phyloP scores from a whole-genome alignment of 2,797 vertebrate species.

The Rhodeus uyekii region DNA sequence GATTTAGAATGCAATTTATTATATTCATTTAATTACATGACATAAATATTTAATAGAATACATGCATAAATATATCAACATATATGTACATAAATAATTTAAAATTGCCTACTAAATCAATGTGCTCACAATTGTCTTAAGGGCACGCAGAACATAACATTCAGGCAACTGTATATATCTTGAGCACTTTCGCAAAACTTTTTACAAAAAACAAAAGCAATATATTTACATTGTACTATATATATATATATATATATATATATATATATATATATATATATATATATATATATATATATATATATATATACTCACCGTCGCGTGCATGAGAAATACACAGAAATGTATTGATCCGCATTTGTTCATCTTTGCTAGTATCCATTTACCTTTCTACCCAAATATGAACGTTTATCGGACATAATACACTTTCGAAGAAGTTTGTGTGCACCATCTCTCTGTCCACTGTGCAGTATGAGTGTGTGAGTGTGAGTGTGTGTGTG shows the following conservation, averaged over 20 bases:
- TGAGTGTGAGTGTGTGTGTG: too few relatives aligned
- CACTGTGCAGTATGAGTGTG: neutral
- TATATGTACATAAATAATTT: neutral
- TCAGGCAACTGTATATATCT: neutral
- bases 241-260: too few relatives aligned
- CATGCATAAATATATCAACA: neutral
- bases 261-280: too few relatives aligned
- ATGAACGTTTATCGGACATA: neutral
- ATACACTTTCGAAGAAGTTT: neutral
- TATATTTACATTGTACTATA: too few relatives aligned
- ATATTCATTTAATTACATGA: neutral
- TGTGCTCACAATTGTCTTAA: neutral
- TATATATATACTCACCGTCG: slow-evolving; percentile 76
- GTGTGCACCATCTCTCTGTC: slow-evolving; percentile 21
- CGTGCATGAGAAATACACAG: slow-evolving; percentile 51
- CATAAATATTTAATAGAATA: neutral
- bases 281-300: too few relatives aligned
- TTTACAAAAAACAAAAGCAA: too few relatives aligned
- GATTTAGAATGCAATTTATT: neutral
- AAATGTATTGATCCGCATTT: slow-evolving; percentile 35
- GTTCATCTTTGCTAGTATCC: slow-evolving; percentile 60
- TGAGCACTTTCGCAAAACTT: neutral
- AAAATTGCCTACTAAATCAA: neutral
- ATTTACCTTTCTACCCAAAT: slow-evolving; percentile 37
- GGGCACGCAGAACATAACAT: neutral